phyloP scores from a whole-genome alignment of 92 coral and sea anemone species.

The Chrysogorgia sp. region DNA sequence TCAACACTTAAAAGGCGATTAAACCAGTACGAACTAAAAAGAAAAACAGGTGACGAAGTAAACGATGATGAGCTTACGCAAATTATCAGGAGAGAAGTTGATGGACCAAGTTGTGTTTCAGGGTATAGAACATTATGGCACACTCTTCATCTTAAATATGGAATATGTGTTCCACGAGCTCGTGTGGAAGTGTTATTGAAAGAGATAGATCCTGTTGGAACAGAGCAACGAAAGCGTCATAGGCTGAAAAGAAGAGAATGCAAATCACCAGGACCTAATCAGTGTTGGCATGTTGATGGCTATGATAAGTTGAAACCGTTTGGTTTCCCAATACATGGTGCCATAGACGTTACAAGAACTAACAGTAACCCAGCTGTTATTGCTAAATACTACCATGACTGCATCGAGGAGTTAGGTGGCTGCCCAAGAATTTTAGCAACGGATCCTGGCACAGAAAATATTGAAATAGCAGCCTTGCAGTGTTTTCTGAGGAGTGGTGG shows the following conservation, averaged over 20 bases:
- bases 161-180: constrained; percentile 45
- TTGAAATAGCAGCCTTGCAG: constrained; percentile 49
- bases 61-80: constrained; percentile 29
- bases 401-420: constrained; percentile 56
- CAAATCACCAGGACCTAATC: constrained; percentile 50
- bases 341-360: constrained; percentile 50
- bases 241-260: constrained; percentile 41
- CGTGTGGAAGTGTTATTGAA: constrained; percentile 1
- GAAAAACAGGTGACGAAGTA: constrained; percentile 26
- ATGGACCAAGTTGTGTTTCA: constrained; percentile 47
- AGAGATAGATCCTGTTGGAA: constrained; percentile 45
- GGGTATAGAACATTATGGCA: constrained; percentile 52
- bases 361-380: constrained; percentile 56
- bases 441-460: constrained; percentile 66
- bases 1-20: constrained; percentile 49
- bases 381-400: constrained; percentile 47
- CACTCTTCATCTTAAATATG: constrained; percentile 44
- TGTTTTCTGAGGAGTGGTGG: constrained; percentile 34
- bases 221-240: constrained; percentile 53
- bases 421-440: constrained; percentile 53
- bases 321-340: constrained; percentile 25
- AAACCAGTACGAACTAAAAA: constrained; percentile 29
- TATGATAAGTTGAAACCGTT: constrained; percentile 31
- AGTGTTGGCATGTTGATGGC: constrained; percentile 59
- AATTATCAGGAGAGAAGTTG: constrained; percentile 28